Evolutionary conservation across 1,140 invertebrate genomes (phyloP).

Genomic region (Monomorium pharaonis): DNA sequence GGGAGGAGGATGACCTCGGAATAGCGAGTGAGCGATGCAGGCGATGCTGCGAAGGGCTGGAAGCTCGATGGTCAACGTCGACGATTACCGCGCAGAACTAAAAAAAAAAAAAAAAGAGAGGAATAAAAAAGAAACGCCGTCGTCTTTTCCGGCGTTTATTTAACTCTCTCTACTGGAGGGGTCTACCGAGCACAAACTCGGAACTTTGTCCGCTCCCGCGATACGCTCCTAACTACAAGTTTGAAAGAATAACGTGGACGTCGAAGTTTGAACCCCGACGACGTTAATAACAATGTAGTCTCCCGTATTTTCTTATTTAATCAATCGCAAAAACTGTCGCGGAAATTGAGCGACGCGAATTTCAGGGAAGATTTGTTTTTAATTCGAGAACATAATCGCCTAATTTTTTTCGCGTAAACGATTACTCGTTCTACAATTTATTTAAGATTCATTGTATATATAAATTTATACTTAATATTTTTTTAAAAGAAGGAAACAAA

Average conservation of each 20-base stretch:
- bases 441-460: too few species aligned
- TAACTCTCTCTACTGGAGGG: neutral
- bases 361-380: neutral
- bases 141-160: conserved; percentile 59
- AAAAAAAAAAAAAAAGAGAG: conserved; percentile 26
- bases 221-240: conserved; percentile 11
- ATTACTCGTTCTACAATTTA: too few species aligned
- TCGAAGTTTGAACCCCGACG: conserved; percentile 55
- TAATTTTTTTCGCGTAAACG: too few species aligned
- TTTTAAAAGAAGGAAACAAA: too few species aligned
- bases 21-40: conserved; percentile 27
- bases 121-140: neutral
- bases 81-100: conserved; percentile 35
- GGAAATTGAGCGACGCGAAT: conserved; percentile 20
- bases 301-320: neutral
- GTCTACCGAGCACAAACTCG: conserved; percentile 24
- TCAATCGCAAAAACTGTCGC: neutral
- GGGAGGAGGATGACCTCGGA: neutral
- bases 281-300: conserved; percentile 62
- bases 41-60: neutral
- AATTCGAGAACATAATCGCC: neutral
- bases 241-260: conserved; percentile 46
- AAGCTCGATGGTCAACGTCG: conserved; percentile 66
- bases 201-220: conserved; percentile 19
- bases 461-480: too few species aligned